Conservation (phyloP, 2,113 vertebrate genomes). For the Onychorhynchus coronatus region DNA sequence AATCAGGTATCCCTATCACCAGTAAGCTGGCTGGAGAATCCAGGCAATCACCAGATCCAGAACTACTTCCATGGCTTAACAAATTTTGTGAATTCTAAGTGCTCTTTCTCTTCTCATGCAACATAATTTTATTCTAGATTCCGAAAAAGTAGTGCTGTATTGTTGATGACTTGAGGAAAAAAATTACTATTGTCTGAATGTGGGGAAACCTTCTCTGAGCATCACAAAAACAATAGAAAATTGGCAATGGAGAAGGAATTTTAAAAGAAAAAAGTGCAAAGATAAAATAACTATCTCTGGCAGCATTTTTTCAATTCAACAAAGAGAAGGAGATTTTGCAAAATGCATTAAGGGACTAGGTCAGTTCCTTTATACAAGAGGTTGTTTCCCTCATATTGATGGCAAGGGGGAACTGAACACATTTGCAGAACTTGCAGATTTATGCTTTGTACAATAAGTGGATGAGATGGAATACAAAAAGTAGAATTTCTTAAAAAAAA, state of each 20-base stretch:
- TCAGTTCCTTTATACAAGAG: background rate
- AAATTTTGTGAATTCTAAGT: background rate
- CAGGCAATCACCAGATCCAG: background rate
- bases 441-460: background rate
- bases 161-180: background rate
- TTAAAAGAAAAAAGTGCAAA: background rate
- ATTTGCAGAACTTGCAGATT: background rate
- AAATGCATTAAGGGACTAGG: background rate
- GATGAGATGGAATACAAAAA: background rate
- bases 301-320: background rate
- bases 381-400: background rate
- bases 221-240: background rate
- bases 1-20: background rate
- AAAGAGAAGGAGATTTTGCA: background rate
- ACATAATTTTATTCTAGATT: background rate
- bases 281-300: background rate
- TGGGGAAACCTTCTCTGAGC: background rate
- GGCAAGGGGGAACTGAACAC: background rate
- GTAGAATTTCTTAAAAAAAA: background rate
- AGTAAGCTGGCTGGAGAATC: background rate
- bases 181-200: background rate
- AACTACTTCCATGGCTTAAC: background rate
- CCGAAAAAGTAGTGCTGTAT: background rate
- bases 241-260: background rate
- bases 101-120: background rate